phyloP scores from a whole-genome alignment of 2,113 vertebrate species.

The Dermatemys mawii region DNA sequence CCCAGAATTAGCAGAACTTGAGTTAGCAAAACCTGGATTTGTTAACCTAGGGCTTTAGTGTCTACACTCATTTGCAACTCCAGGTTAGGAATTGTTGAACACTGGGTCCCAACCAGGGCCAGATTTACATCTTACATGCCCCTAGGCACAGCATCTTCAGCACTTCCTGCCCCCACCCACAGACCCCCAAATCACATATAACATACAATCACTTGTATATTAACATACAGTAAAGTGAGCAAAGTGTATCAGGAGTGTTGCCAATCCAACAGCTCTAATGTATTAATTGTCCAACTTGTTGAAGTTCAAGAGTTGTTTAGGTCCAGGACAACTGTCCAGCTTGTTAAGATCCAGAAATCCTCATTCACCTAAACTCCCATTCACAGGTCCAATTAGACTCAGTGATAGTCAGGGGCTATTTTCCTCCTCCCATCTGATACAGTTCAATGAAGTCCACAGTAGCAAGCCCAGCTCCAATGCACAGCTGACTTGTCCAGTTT shows the following conservation, averaged over 20 bases:
- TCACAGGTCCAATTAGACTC: accelerated
- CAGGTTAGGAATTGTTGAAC: background rate
- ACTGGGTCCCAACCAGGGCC: background rate
- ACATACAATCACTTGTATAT: accelerated
- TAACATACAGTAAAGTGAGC: accelerated
- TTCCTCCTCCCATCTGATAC: accelerated
- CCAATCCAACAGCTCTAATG: accelerated
- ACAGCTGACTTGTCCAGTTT: background rate
- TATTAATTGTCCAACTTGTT: accelerated
- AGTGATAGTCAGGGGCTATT: background rate
- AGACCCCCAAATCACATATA: too few species aligned
- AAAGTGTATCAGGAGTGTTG: accelerated
- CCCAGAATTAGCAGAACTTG: background rate
- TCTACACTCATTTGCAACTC: background rate
- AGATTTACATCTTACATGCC: too few species aligned
- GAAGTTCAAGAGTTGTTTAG: background rate
- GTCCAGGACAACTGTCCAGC: background rate
- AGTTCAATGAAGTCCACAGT: background rate
- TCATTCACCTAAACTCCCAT: accelerated
- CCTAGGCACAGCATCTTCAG: too few species aligned
- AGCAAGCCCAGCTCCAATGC: background rate
- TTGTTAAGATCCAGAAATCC: accelerated
- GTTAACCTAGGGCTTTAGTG: background rate
- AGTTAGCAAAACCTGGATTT: background rate
- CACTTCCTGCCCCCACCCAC: too few species aligned